Conservation (phyloP, 1,140 invertebrate species). For the Drosophila trapezifrons region DNA sequence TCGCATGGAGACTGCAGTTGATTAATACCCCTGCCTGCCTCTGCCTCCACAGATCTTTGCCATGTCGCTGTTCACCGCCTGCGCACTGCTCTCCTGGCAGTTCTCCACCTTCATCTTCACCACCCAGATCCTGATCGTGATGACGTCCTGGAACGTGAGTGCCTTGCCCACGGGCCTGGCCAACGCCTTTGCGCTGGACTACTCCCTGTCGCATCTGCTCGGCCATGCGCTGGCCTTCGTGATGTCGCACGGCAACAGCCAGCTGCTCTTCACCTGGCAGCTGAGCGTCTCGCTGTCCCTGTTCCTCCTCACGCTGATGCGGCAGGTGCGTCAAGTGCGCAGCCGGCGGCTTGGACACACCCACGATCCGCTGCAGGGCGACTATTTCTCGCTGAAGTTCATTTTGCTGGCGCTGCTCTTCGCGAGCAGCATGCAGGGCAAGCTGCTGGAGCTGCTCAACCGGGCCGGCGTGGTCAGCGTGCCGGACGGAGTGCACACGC, state of each 20-base stretch:
- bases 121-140: conserved; percentile 76
- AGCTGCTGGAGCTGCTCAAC: conserved; percentile 58
- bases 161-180: conserved; percentile 43
- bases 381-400: conserved; percentile 70
- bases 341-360: conserved; percentile 25
- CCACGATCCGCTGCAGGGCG: conserved; percentile 42
- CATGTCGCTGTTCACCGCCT: conserved; percentile 70
- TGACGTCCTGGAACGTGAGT: conserved; percentile 62
- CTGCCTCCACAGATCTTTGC: conserved; percentile 57
- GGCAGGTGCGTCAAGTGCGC: conserved; percentile 49
- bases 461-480: conserved; percentile 54
- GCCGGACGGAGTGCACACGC: conserved; percentile 46
- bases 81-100: conserved; percentile 77
- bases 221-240: conserved; percentile 70
- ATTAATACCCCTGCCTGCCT: not conserved
- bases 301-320: conserved; percentile 61
- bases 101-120: conserved; percentile 79
- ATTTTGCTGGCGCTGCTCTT: conserved; percentile 62
- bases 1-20: too few species aligned
- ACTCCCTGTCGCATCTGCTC: conserved; percentile 72
- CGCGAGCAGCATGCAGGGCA: conserved; percentile 67
- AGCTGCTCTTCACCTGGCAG: conserved; percentile 74
- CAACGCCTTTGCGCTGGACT: conserved; percentile 72
- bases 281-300: conserved; percentile 61
- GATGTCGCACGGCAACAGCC: conserved; percentile 71